phyloP scores from a whole-genome alignment of 2,888 invertebrate genomes.

The Acanthococcus lagerstroemiae region DNA sequence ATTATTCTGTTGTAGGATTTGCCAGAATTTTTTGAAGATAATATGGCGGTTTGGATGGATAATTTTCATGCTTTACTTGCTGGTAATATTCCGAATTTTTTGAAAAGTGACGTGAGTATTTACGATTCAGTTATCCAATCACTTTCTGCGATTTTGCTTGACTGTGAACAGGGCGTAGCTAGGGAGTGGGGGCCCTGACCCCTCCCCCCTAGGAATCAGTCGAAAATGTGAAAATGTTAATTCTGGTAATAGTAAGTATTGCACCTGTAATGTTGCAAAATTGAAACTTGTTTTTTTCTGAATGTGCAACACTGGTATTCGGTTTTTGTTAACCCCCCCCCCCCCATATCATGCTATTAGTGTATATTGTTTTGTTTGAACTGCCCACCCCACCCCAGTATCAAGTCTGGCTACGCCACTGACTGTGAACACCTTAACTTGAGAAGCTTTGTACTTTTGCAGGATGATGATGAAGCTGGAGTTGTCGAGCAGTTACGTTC shows the following conservation, averaged over 20 bases:
- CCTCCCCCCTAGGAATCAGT: no score
- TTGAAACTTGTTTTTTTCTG: background rate
- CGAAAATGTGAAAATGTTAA: no score
- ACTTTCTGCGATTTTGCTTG: no score
- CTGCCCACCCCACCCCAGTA: no score
- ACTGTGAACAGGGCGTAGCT: no score
- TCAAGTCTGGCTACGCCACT: no score
- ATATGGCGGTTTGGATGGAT: slow-evolving; percentile 91
- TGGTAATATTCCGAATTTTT: slow-evolving; percentile 52
- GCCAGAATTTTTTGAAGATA: slow-evolving; percentile 98
- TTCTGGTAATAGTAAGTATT: no score
- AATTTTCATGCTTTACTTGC: slow-evolving; percentile 74
- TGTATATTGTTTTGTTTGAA: no score
- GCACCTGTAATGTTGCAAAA: no score
- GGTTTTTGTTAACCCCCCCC: background rate
- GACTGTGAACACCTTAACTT: background rate
- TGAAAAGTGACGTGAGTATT: background rate
- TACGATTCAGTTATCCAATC: background rate
- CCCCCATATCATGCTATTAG: background rate
- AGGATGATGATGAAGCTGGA: slow-evolving; percentile 78
- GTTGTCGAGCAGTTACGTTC: slow-evolving; percentile 83
- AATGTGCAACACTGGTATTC: no score
- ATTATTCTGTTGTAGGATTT: slow-evolving; percentile 66
- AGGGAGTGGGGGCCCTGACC: no score
- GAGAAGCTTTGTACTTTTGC: slow-evolving; percentile 32